These are phyloP conservation scores for Prolemur simus DNA, from an alignment of 2,113 vertebrate genomes.

Conservation along the genomic window DNA sequence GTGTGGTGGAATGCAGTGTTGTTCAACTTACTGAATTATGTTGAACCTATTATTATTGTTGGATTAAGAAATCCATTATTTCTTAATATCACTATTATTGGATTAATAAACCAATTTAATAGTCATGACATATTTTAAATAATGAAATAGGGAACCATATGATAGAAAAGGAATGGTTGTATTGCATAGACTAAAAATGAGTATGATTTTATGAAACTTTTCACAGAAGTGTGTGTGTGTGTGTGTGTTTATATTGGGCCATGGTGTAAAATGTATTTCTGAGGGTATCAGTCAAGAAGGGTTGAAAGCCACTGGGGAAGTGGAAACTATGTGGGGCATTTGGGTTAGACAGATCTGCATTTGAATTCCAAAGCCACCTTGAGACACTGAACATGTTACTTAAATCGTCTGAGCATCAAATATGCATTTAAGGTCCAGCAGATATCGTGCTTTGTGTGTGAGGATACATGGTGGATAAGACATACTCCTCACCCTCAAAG, in stretches of 20 bases:
- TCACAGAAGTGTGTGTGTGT: background rate
- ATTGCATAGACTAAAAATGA: background rate
- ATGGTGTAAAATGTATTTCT: background rate
- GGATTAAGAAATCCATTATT: background rate
- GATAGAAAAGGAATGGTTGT: background rate
- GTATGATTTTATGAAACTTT: background rate
- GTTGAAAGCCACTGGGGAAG: background rate
- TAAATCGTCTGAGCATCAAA: background rate
- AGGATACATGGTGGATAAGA: too few relatives aligned
- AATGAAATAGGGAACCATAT: background rate
- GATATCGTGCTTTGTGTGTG: background rate
- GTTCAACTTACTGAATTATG: background rate
- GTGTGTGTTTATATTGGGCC: background rate
- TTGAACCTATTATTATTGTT: background rate
- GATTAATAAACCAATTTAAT: background rate
- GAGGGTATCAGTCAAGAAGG: background rate
- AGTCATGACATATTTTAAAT: background rate
- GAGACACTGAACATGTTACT: background rate
- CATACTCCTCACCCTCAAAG: background rate
- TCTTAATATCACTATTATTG: background rate
- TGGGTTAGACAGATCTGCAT: background rate
- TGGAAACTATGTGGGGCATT: background rate
- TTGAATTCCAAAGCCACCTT: background rate
- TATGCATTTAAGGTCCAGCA: background rate
- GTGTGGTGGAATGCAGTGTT: background rate